Evolutionary conservation across 2,888 invertebrate species (phyloP), one percentile per base, ranked within the genome.

Genomic region (Oscheius sp.): DNA sequence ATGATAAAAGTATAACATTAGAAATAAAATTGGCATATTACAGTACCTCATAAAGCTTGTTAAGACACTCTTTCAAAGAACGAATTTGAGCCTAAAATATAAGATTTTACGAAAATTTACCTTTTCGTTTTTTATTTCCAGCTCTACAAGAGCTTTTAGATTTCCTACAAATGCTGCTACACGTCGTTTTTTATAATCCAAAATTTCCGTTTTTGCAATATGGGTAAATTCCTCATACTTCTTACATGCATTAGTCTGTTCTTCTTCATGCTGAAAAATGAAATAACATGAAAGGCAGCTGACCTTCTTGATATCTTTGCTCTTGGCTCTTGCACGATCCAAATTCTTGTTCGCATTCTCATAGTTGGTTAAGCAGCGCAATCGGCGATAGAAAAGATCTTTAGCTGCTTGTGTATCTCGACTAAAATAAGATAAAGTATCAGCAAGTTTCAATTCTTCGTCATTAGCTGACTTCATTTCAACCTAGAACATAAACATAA

Each of bases 401-500:
- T 95, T 96, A 2, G 95, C 97, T 0, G 98, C 98, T 86, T 93
- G 92, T 0, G 96, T 94, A 85, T 99, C 98, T 63, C 96, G 90
- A 91, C 95, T 94, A 88, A 96, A 98, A 88, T 98, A 98, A 4
- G 95, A 91, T 30, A 99, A 89, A 0, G 95, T 96, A 86, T 98
- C 86, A 0, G 95, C 94, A 72, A 98, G 88, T 88, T 98, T 99
- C 74, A 99, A 89, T 88, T 98, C 98, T 88, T 96, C 94, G 88
- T 98, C 98, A 26, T 95, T 94, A 0, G 97, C 93, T 80, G 97
- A 94, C 65, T 97, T 91, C 68, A 94, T 94, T 88, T 99, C 97
- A 80, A 95, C 91, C 75, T 75, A 47, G 17, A 67, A 26, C n/a
- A 30, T 6, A 94, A 93, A 0, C 94, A 94, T 78, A 95, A 88